phyloP scores from a whole-genome alignment of 2,888 invertebrate species.

The Scaptodrosophila latifasciaeformis region DNA sequence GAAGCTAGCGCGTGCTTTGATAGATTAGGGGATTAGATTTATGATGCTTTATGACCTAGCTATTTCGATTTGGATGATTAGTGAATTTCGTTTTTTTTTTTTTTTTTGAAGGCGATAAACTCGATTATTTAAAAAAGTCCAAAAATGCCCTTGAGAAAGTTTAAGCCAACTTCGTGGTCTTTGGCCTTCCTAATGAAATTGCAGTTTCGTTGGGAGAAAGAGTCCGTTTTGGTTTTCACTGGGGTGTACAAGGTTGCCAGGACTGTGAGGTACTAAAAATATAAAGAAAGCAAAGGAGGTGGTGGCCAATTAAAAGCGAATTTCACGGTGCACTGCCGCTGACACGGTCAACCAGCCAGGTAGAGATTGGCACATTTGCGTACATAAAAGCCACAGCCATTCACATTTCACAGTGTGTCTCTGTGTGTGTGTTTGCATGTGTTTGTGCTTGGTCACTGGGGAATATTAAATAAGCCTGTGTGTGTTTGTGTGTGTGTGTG shows the following conservation, averaged over 20 bases:
- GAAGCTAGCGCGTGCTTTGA: conserved; percentile 28
- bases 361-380: too few species aligned
- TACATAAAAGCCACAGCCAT: too few species aligned
- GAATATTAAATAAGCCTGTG: too few species aligned
- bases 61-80: conserved; percentile 15
- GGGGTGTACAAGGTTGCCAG: conserved; percentile 27
- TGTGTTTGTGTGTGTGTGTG: too few species aligned
- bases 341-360: conserved; percentile 4
- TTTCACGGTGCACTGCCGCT: conserved; percentile 32
- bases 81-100: conserved; percentile 8
- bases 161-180: neutral
- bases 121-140: neutral
- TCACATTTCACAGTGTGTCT: too few species aligned
- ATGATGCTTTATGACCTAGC: too few species aligned
- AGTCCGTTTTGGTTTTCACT: conserved; percentile 2
- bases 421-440: neutral
- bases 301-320: conserved; percentile 56
- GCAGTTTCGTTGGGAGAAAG: too few species aligned
- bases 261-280: conserved; percentile 47
- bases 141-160: neutral
- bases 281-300: conserved; percentile 9
- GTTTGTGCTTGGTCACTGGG: too few species aligned
- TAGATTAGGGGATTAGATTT: conserved; percentile 43
- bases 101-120: too few species aligned
- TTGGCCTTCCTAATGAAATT: too few species aligned